Conservation (phyloP, 2,113 vertebrate genomes). For the Gallinago undulata region DNA sequence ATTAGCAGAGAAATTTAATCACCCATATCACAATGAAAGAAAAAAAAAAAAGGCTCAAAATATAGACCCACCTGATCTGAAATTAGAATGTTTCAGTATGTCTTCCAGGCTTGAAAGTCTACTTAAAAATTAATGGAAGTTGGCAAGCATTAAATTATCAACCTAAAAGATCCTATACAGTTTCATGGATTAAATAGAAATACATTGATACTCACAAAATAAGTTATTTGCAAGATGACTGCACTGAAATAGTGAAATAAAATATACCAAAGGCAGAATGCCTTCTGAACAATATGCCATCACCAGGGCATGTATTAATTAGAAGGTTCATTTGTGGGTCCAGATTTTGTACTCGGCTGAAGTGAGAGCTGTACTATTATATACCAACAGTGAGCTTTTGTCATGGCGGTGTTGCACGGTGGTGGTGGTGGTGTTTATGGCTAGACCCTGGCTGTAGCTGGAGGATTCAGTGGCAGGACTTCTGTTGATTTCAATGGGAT, state of each 20-base stretch:
- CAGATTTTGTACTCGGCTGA: not conserved
- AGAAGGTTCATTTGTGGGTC: not conserved
- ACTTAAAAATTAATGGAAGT: constrained; percentile 46
- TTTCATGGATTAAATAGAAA: constrained; percentile 30
- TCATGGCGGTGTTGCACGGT: not conserved
- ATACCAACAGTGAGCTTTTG: not conserved
- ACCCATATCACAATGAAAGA: constrained; percentile 41
- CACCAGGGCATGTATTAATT: not conserved
- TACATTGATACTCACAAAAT: not conserved
- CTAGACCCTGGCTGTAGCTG: not conserved
- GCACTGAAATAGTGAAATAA: not conserved
- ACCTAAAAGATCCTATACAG: not conserved
- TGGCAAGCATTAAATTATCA: constrained; percentile 63
- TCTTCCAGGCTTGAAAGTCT: constrained; percentile 43
- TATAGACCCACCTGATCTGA: constrained; percentile 38
- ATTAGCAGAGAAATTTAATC: constrained; percentile 62
- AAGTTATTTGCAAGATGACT: not conserved
- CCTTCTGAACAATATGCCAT: not conserved
- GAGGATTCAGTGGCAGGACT: not conserved
- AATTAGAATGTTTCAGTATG: constrained; percentile 43
- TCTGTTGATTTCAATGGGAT: not conserved
- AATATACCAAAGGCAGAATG: not conserved
- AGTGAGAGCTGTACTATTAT: not conserved
- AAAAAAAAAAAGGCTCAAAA: constrained; percentile 42
- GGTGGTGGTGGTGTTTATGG: not conserved